Conservation (phyloP, 2,797 vertebrate species). For the Gobionotothen gibberifrons region DNA sequence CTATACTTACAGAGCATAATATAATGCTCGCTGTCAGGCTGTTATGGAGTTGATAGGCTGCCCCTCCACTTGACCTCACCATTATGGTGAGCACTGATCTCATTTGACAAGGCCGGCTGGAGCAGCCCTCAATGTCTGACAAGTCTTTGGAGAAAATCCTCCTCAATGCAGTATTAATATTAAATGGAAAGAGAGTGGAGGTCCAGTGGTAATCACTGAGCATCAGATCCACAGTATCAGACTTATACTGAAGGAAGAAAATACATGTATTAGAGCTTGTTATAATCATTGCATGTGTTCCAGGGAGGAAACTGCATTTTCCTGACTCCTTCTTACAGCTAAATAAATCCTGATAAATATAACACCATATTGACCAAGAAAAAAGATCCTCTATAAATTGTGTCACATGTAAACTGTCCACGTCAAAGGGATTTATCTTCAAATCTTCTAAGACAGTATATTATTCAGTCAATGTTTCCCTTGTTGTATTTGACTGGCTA, state of each 20-base stretch:
- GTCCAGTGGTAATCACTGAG: conserved; percentile 75
- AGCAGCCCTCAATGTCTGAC: conserved; percentile 83
- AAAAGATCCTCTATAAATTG: conserved; percentile 17
- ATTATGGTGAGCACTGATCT: conserved; percentile 88
- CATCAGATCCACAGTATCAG: conserved; percentile 67
- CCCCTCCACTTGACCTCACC: conserved; percentile 88
- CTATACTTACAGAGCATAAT: conserved; percentile 67
- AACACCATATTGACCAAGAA: conserved; percentile 3
- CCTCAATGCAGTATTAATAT: conserved; percentile 79
- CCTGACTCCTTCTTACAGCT: conserved; percentile 6
- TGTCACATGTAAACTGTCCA: conserved; percentile 32
- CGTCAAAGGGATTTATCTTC: conserved; percentile 49
- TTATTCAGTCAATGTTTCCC: conserved; percentile 55
- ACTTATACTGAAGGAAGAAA: conserved; percentile 39
- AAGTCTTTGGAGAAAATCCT: conserved; percentile 86
- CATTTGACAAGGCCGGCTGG: conserved; percentile 86
- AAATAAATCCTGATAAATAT: conserved; percentile 32
- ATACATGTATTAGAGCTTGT: conserved; percentile 51
- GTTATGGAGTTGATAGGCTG: conserved; percentile 83
- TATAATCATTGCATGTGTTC: conserved; percentile 39
- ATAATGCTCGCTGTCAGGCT: conserved; percentile 79
- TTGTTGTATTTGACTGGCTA: conserved; percentile 52
- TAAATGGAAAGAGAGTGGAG: conserved; percentile 73
- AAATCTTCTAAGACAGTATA: conserved; percentile 50
- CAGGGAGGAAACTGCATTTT: conserved; percentile 25